Evolutionary conservation across 2,113 vertebrate genomes (phyloP).

Genomic region (Apteryx mantelli): DNA sequence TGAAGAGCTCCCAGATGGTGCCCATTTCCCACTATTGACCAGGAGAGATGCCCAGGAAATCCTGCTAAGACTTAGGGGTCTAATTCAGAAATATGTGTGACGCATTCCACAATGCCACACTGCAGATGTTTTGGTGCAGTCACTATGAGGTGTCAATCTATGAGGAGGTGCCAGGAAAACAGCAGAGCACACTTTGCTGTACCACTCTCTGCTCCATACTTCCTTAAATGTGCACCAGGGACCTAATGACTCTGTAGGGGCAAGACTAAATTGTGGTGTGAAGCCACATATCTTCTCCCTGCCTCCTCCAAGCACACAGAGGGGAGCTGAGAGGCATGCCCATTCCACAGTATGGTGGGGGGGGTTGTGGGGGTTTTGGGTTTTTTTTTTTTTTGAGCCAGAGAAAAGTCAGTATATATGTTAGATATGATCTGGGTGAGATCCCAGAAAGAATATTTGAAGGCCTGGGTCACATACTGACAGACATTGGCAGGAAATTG

Average conservation of each 20-base stretch:
- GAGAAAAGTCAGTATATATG: not conserved
- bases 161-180: not conserved
- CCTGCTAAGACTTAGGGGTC: not conserved
- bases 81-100: not conserved
- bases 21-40: not conserved
- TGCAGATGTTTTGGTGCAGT: not conserved
- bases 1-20: not conserved
- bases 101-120: too few species aligned
- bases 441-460: not conserved
- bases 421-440: not conserved
- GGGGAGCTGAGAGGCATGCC: not conserved
- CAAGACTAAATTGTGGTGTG: not conserved
- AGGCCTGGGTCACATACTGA: not conserved
- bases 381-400: not conserved
- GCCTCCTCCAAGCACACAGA: not conserved
- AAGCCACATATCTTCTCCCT: not conserved
- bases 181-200: not conserved
- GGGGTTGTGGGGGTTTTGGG: not conserved
- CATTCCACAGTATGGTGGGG: not conserved
- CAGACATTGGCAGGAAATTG: not conserved
- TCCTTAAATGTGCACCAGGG: not conserved
- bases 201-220: not conserved
- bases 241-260: not conserved
- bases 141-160: not conserved
- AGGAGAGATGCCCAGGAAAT: not conserved